A percentile compares a stretch with the other conserved stretches of the same genome.
Evolutionary conservation across 2,797 vertebrate species (phyloP).

Genomic region (Lepus oiostolus): DNA sequence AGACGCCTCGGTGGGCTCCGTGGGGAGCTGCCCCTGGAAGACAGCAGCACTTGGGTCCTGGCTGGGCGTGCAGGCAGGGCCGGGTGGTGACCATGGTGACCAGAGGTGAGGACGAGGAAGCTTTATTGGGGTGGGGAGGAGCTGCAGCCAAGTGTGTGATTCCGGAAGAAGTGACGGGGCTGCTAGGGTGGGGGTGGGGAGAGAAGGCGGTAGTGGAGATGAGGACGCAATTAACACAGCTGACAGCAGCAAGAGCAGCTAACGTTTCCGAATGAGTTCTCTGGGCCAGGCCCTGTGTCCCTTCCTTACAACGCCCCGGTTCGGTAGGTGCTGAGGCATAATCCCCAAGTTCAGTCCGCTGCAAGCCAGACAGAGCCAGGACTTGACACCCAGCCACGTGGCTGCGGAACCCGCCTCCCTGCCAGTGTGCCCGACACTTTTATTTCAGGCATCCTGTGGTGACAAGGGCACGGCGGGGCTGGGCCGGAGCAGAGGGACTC

Average conservation of each 20-base stretch:
- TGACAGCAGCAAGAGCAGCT: fast-evolving
- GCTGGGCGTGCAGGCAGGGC: neutral
- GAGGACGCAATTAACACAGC: neutral
- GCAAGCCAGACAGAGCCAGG: neutral
- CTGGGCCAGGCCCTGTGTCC: neutral
- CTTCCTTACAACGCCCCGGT: neutral
- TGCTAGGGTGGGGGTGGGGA: neutral
- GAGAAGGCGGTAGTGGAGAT: neutral
- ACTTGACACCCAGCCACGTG: neutral
- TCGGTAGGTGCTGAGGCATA: neutral
- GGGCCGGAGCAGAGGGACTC: neutral
- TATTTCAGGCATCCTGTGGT: neutral
- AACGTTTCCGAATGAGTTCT: neutral
- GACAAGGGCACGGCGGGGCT: neutral
- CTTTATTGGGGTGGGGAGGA: neutral
- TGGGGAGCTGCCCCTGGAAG: neutral
- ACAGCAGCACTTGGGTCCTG: neutral
- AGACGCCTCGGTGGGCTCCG: neutral
- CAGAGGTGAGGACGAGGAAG: neutral
- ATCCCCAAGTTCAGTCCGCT: neutral
- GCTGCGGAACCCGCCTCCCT: neutral
- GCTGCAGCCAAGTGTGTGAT: neutral
- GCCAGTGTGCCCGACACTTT: neutral
- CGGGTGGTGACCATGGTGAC: neutral
- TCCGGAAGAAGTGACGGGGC: neutral